These are phyloP conservation scores for Python bivittatus DNA, from an alignment of 2,113 vertebrate species.

Conservation along the genomic window DNA sequence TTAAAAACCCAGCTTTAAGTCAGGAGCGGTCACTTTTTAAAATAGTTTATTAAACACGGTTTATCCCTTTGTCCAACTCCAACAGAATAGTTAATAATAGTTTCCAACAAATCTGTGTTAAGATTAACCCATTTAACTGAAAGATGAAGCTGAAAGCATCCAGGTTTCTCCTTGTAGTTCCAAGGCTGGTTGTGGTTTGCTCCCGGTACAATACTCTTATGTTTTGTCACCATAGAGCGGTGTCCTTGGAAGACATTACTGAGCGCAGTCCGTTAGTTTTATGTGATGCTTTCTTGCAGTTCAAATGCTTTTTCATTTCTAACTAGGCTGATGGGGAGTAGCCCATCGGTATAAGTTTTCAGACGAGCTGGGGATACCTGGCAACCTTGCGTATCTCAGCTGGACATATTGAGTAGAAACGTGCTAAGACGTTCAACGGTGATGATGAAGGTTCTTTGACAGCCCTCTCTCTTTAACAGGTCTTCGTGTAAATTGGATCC, in stretches of 20 bases:
- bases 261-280: constrained; percentile 1
- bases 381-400: not conserved
- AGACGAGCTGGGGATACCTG: not conserved
- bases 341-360: not conserved
- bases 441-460: constrained; percentile 49
- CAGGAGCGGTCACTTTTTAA: not conserved
- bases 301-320: not conserved
- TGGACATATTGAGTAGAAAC: not conserved
- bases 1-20: not conserved
- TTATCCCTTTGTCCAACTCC: not conserved
- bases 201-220: not conserved
- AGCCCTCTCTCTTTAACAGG: constrained; percentile 65
- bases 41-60: not conserved
- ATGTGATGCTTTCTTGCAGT: constrained; percentile 29
- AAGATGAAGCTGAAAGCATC: not conserved
- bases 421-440: constrained; percentile 7
- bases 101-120: not conserved
- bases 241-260: not conserved
- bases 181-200: not conserved
- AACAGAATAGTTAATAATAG: not conserved
- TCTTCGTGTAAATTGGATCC: constrained; percentile 70
- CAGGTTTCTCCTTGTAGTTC: not conserved
- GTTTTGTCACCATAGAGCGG: not conserved
- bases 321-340: not conserved
- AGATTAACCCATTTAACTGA: not conserved